Conservation (phyloP, 2,113 vertebrate species). For the Sorex araneus region DNA sequence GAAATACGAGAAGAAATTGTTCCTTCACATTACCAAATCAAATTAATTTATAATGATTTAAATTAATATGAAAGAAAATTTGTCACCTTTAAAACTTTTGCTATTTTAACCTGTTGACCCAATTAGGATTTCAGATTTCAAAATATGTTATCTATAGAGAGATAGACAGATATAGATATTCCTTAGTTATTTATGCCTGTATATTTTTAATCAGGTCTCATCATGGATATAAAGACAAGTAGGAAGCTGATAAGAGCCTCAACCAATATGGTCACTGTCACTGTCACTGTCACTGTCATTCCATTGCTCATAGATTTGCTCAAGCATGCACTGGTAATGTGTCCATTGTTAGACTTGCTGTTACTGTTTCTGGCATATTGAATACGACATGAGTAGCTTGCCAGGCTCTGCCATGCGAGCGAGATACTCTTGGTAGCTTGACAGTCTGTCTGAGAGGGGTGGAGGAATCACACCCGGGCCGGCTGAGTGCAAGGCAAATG, state of each 20-base stretch:
- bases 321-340: no score
- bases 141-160: not conserved
- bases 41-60: conserved; percentile 17
- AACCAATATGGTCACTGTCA: not conserved
- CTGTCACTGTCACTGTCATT: no score
- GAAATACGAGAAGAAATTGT: no score
- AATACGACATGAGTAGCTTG: no score
- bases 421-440: no score
- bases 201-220: conserved; percentile 35
- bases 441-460: no score
- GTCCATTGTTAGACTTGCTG: no score
- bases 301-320: no score
- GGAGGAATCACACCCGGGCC: no score
- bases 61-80: conserved; percentile 37
- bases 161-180: not conserved
- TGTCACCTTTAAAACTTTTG: not conserved
- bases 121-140: conserved; percentile 28
- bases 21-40: not conserved
- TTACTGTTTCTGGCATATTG: no score
- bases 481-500: no score
- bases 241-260: not conserved
- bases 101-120: conserved; percentile 20
- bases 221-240: not conserved
- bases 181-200: not conserved
- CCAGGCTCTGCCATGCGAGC: no score